These are phyloP conservation scores for Drosophila triauraria DNA, from an alignment of 1,140 invertebrate genomes.

Conservation along the genomic window DNA sequence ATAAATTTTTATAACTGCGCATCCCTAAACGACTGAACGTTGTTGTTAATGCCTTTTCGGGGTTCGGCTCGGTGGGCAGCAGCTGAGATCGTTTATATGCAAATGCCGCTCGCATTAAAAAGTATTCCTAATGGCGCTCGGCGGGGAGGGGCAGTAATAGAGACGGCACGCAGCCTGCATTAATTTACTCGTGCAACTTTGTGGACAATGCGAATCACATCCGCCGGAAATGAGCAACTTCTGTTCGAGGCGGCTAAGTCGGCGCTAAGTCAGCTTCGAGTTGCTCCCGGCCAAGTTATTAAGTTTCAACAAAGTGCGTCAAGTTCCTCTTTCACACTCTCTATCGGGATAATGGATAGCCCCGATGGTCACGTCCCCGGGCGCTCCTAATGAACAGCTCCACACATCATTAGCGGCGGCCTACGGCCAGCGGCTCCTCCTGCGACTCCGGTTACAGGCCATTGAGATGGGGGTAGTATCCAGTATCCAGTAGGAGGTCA, in stretches of 20 bases:
- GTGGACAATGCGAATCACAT: slow-evolving; percentile 63
- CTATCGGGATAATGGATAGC: slow-evolving; percentile 47
- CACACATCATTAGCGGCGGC: slow-evolving; percentile 47
- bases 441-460: slow-evolving; percentile 62
- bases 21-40: slow-evolving; percentile 32
- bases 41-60: slow-evolving; percentile 40
- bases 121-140: slow-evolving; percentile 62
- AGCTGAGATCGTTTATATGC: slow-evolving; percentile 70
- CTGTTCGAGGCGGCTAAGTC: slow-evolving; percentile 25
- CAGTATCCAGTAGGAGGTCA: slow-evolving; percentile 10
- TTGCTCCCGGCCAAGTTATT: slow-evolving; percentile 54
- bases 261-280: slow-evolving; percentile 6
- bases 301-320: slow-evolving; percentile 75
- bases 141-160: not conserved
- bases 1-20: slow-evolving; percentile 55
- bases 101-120: slow-evolving; percentile 64
- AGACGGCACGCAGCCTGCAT: slow-evolving; percentile 60
- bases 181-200: slow-evolving; percentile 66
- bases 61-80: slow-evolving; percentile 27
- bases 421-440: slow-evolving; percentile 36
- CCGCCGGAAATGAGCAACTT: slow-evolving; percentile 73
- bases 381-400: slow-evolving; percentile 61
- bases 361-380: slow-evolving; percentile 63
- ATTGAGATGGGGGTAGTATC: slow-evolving; percentile 18
- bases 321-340: slow-evolving; percentile 35